Evolutionary conservation across 2,113 vertebrate species (phyloP), one percentile per base, ranked within the genome.

Genomic region (Epinephelus fuscoguttatus): DNA sequence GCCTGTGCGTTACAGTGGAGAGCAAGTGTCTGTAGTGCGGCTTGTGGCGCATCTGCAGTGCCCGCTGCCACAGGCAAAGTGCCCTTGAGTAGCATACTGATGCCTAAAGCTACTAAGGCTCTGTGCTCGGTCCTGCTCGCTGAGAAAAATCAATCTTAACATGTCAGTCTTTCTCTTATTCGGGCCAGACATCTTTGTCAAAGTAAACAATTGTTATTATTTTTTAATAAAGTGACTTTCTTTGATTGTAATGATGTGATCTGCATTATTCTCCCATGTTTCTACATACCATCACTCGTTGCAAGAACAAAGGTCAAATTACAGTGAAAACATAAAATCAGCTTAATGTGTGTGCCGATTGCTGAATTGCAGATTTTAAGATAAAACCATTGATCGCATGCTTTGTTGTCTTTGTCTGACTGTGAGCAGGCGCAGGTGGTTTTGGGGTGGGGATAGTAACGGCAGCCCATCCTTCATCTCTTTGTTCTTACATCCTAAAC

Each of bases 401-500:
- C 50, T 47, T 64, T 23, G 42, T 53, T 17, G 19, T 53, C 80
- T 88, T 84, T 81, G 63, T 80, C 57, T 80, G 27, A 45, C 68
- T 71, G 56, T 25, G 64, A 68, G 70, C 71, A 67, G 37, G 56
- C 3, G 55, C 81, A 88, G 84, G 80, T 88, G 82, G 75, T 80
- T 84, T 84, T 63, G 45, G 88, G 84, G 84, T 76, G 91, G 85
- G 60, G 85, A 79, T 59, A 78, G 63, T 72, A 78, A 64, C 53
- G 25, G 52, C 61, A 84, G 84, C 77, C 87, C 68, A 85, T 50
- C 85, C 80, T 67, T 85, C 23, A 60, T 78, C 37, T 88, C 89
- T 88, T 92, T 92, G 89, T 91, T 92, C 86, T 80, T 80, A 37
- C 19, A 68, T 60, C 37, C 60, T 33, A 17, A 53, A 53, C 49